A percentile compares a stretch with the other conserved stretches of the same genome.
Conservation (phyloP, 1,140 invertebrate species). For the Brachionus manjavacas region DNA sequence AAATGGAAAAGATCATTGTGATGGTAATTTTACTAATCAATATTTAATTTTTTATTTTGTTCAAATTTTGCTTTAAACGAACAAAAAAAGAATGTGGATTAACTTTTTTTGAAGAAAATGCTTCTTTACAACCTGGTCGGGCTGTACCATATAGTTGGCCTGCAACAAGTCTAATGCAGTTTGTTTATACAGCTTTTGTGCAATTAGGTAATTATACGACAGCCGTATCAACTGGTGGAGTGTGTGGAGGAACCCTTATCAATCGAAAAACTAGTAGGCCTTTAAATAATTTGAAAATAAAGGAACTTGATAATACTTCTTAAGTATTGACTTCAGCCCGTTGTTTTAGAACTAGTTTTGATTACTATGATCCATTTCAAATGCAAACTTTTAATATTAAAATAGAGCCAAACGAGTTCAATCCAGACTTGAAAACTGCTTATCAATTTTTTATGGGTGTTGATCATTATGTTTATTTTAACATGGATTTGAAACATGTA, state of each 20-base stretch:
- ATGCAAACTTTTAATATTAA: not conserved
- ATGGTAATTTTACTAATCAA: not conserved
- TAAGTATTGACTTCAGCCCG: not conserved
- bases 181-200: not conserved
- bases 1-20: slow-evolving; percentile 35
- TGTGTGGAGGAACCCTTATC: not conserved
- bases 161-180: not conserved
- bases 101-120: not conserved
- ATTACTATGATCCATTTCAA: not conserved
- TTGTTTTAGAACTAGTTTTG: not conserved
- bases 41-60: no score
- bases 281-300: not conserved
- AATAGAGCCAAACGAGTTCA: slow-evolving; percentile 5
- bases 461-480: slow-evolving; percentile 12
- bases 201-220: not conserved
- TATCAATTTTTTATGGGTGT: not conserved
- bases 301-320: no score
- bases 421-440: not conserved
- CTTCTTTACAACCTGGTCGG: not conserved
- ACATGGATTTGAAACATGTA: not conserved
- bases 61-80: not conserved
- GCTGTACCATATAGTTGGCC: slow-evolving; percentile 31
- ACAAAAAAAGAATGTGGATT: slow-evolving; percentile 7
- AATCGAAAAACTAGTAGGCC: not conserved
- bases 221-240: not conserved